Conservation (phyloP, 2,113 vertebrate genomes). For the Theropithecus gelada region DNA sequence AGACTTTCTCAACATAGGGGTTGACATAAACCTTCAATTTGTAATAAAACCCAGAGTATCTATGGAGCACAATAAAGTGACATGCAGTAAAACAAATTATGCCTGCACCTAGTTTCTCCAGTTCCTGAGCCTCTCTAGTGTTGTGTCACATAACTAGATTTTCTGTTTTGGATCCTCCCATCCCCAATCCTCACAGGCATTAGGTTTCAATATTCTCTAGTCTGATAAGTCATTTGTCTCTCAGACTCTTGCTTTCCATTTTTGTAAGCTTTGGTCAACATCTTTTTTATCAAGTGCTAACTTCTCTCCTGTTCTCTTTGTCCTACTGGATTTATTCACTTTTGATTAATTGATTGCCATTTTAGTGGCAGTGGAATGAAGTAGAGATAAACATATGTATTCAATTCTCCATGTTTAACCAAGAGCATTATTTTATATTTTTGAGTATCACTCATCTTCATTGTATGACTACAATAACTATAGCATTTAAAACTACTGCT, state of each 20-base stretch:
- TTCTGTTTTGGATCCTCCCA: neutral
- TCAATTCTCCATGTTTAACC: neutral
- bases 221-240: neutral
- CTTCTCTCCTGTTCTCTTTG: neutral
- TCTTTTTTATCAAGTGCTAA: neutral
- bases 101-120: neutral
- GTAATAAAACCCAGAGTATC: neutral
- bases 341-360: constrained; percentile 25
- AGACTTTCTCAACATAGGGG: neutral
- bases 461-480: neutral
- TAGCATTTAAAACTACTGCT: neutral
- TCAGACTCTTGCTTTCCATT: neutral
- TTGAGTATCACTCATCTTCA: neutral
- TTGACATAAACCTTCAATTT: neutral
- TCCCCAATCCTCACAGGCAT: neutral
- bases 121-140: neutral
- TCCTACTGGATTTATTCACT: neutral
- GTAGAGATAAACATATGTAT: neutral
- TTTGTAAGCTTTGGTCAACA: neutral
- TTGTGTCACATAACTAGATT: neutral
- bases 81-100: neutral
- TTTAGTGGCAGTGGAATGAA: neutral
- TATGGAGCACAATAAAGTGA: neutral
- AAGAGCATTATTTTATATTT: constrained; percentile 6
- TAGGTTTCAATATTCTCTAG: neutral